Base-by-base conservation (phyloP, 1,140 invertebrate genomes). In the Anadara kagoshimensis region DNA sequence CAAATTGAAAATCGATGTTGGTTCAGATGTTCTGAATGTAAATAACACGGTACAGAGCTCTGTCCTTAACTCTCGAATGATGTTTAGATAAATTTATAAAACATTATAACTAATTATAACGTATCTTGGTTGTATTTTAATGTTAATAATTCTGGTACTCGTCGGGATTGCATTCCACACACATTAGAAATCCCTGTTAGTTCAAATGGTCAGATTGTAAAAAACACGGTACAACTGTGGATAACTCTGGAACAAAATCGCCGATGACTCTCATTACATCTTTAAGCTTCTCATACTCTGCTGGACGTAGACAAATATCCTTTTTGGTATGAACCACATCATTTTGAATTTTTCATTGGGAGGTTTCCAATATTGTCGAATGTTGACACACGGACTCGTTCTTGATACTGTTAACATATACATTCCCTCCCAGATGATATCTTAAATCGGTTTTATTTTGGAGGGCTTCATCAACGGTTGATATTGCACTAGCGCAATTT, bases 371-470 rank as follows among this genome's bases (percentile, higher is more conserved):
- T 53, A 11, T 20, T 53, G 51, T n/a, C 51, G 61, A 22, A 69
- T 61, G 49, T 69, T 58, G 22, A 69, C 68, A 44, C 68, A 69
- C 29, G 56, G 56, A 24, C 45, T 59, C 44, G 61, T 59, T 44
- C 36, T 11, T n/a, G 10, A 1, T 18, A 41, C 20, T 18, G 22
- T 53, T n/a, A n/a, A n/a, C n/a, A n/a, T 44, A 45, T 45, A 69
- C 57, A 29, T 54, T 54, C 20, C 45, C 58, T 10, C 68, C 68
- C 22, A 69, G 47, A 29, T 69, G 68, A 68, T 10, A 44, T 45
- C 47, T 51, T 18, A 18, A 44, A 36, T 45, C 56, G 43, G 26
- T 45, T 41, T 54, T 67, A 24, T 54, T 56, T 16, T 11, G 54
- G 16, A 67, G 51, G 41, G 53, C 64, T 26, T 51, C 41, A 58